Base-by-base conservation (phyloP, 2,113 vertebrate genomes). In the Climacteris rufus region DNA sequence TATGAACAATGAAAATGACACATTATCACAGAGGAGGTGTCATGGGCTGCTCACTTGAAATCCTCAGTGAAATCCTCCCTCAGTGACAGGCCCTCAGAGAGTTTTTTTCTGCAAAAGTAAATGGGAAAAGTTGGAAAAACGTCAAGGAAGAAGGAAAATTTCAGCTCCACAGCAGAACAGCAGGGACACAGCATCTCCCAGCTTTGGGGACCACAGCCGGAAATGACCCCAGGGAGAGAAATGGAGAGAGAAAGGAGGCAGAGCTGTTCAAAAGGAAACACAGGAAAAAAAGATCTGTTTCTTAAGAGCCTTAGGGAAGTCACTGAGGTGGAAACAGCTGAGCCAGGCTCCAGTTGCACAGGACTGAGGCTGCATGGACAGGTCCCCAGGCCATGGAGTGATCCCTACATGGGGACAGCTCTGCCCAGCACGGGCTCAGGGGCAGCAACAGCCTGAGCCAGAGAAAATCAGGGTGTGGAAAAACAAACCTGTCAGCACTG, bases 401-500 rank as follows among this genome's bases (percentile, higher is more conserved):
- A 70, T 42, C 65, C 33, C 64, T n/a, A 31, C 15, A 1, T 2
- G 1, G 42, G 35, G 61, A 52, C 2, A 27, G 52, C 60, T 61
- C 70, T 65, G 61, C 21, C 40, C 6, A 2, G 13, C 2, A 1
- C 2, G 10, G 71, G 44, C 56, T 7, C 50, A 16, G 3, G 28
- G 23, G 11, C 74, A 64, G 60, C n/a, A 11, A 33, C 21, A 35
- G 69, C 53, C 42, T 0, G 13, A 74, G 23, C 22, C 27, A 27
- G 37, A 1, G 2, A 72, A 37, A 69, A 27, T 33, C 3, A 3
- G 61, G 49, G 28, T 21, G 69, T 1, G 9, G 18, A 13, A 66
- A 66, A 64, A 5, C 47, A 54, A 57, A 2, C 11, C 17, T 2
- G 0, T 9, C 37, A 52, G 13, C 0, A 0, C 0, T 7, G 24